phyloP scores from a whole-genome alignment of 2,113 vertebrate species.

The Cynopterus brachyotis region DNA sequence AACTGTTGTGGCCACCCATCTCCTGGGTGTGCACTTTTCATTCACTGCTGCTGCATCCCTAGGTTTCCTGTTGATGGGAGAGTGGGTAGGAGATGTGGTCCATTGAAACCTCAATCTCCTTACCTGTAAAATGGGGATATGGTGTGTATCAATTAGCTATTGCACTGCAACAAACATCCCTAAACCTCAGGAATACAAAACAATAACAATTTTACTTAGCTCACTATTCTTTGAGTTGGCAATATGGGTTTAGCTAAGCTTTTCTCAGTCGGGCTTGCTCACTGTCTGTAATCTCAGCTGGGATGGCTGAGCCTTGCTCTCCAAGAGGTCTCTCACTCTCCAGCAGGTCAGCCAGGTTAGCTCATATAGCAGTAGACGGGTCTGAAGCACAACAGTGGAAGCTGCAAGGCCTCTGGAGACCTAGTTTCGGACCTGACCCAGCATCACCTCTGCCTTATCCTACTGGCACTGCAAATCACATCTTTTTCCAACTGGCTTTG shows the following conservation, averaged over 20 bases:
- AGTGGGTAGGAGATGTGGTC: neutral
- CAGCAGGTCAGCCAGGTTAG: neutral
- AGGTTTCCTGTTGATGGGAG: neutral
- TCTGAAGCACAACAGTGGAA: no score
- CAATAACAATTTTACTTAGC: neutral
- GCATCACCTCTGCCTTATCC: neutral
- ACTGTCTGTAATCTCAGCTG: neutral
- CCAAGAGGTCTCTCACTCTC: neutral
- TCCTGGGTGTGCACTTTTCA: slow-evolving; percentile 27
- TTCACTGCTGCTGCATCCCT: slow-evolving; percentile 6
- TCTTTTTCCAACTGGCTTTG: neutral
- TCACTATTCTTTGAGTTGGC: neutral
- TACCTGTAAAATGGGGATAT: neutral
- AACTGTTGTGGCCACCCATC: slow-evolving; percentile 35
- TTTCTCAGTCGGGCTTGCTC: neutral
- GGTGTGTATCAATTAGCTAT: rapidly evolving
- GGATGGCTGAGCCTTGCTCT: neutral
- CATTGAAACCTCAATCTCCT: slow-evolving; percentile 29
- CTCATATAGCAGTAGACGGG: rapidly evolving
- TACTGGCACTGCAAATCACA: rapidly evolving
- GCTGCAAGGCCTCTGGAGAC: neutral
- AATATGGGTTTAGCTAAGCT: neutral
- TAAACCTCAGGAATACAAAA: neutral
- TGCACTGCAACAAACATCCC: neutral
- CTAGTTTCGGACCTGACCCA: neutral